Evolutionary conservation across 2,888 invertebrate genomes (phyloP), one percentile per base, ranked within the genome.

Genomic region (Drymonia ruficornis): DNA sequence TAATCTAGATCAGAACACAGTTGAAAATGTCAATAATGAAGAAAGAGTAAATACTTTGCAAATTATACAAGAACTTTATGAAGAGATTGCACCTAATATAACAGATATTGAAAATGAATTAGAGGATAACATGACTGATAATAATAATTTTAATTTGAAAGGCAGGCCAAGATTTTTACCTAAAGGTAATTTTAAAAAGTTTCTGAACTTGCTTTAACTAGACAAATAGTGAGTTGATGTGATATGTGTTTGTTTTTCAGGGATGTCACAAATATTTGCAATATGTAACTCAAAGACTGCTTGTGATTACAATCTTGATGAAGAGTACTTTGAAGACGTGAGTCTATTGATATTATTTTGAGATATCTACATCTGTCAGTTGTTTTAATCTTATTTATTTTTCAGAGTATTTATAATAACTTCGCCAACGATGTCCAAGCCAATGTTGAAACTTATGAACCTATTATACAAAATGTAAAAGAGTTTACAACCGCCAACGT

Each of bases 191-290:
- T 38, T 38, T 9, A 8, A 19, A 47, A 43, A 31, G 7, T n/a
- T 36, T 45, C 51, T 45, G 9, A 4, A 23, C 23, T 4, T 23
- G 2, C 23, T 4, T 6, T 19, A 43, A 11, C 13, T 19, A 4
- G 16, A 13, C 40, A 44, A 18, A 23, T 16, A 23, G 1, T 44
- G 13, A 13, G 11, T 19, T 34, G 7, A 18, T 34, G 15, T 34
- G 3, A n/a, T 15, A 13, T 7, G 23, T 11, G 8, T 43, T 15
- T 31, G 52, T 52, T 13, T 79, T 78, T 34, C 68, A 91, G 93
- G 93, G 13, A 83, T 94, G 84, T 94, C 94, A 9, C 94, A 91
- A 45, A 92, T 94, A 61, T 86, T 94, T 49, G 75, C 84, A 65
- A 86, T 87, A 58, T 79, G 74, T 54, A 70, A 74, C 46, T 60